Evolutionary conservation across 2,113 vertebrate species (phyloP).

Genomic region (Vidua chalybeata): DNA sequence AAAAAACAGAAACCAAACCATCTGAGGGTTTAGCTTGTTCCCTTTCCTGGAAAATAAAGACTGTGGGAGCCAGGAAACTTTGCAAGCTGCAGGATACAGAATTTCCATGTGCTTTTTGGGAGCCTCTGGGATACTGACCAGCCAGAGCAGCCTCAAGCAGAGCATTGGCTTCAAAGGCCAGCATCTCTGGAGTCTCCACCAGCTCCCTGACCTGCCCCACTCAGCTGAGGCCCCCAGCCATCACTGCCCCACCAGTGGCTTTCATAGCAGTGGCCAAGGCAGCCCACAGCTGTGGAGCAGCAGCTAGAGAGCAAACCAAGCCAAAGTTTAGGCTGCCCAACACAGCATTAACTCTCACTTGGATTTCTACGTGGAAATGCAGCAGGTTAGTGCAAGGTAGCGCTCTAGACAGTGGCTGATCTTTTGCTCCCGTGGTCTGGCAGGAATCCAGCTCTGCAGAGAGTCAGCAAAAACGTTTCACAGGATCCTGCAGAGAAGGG

Average conservation of each 20-base stretch:
- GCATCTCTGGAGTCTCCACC: neutral
- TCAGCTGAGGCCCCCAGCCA: neutral
- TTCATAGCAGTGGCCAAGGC: neutral
- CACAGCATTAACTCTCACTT: conserved; percentile 4
- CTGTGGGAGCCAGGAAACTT: conserved; percentile 52
- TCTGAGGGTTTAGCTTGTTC: conserved; percentile 15
- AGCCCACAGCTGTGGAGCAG: neutral
- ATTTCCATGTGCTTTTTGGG: conserved; percentile 11
- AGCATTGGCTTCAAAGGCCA: neutral
- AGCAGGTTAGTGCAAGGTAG: conserved; percentile 1
- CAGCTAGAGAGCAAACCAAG: neutral
- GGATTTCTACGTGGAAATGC: conserved; percentile 45
- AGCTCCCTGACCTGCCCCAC: neutral
- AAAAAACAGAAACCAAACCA: neutral
- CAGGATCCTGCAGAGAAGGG: neutral
- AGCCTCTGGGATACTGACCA: neutral
- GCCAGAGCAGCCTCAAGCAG: neutral
- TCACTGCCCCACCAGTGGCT: neutral
- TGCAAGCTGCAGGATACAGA: neutral
- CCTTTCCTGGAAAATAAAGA: conserved; percentile 52
- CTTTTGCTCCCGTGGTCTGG: neutral
- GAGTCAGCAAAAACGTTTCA: neutral
- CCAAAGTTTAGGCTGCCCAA: neutral
- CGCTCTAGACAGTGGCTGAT: neutral
- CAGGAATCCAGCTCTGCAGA: neutral